These are phyloP conservation scores for Orbicella faveolata DNA, from an alignment of 64 coral and sea anemone species.

Conservation along the genomic window DNA sequence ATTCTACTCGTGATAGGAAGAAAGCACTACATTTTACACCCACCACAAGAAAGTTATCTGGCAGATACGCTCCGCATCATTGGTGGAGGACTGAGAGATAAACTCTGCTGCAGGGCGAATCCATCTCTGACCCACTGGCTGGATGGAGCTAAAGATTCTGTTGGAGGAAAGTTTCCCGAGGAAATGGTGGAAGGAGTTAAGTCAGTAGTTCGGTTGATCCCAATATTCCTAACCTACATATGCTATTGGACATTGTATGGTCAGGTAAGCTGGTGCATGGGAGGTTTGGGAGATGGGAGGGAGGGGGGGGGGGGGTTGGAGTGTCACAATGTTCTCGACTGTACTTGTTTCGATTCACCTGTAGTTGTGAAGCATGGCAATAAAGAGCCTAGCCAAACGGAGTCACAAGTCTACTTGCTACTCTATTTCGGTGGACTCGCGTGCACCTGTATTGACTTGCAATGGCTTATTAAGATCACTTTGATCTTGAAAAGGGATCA, in stretches of 20 bases:
- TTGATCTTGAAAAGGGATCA: too few species aligned
- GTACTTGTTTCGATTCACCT: too few species aligned
- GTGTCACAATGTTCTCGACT: too few species aligned
- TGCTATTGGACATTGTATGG: constrained; percentile 78
- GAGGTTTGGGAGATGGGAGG: too few species aligned
- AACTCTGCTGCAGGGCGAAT: background rate
- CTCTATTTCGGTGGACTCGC: too few species aligned
- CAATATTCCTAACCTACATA: constrained; percentile 66
- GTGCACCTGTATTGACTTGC: too few species aligned
- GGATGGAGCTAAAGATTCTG: constrained; percentile 46
- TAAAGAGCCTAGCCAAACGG: too few species aligned
- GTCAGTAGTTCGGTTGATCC: constrained; percentile 59
- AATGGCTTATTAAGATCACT: too few species aligned
- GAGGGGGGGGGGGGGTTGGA: too few species aligned
- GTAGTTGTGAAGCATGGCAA: too few species aligned
- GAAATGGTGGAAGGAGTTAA: constrained; percentile 74
- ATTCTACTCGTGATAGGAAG: constrained; percentile 55
- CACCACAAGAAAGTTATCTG: constrained; percentile 52
- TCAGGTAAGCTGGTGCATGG: constrained; percentile 42
- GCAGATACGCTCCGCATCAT: constrained; percentile 48
- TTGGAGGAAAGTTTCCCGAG: constrained; percentile 59
- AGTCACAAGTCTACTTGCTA: too few species aligned
- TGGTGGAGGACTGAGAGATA: constrained; percentile 34
- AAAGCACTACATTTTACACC: constrained; percentile 47
- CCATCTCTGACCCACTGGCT: constrained; percentile 13